Evolutionary conservation across 2,888 invertebrate genomes (phyloP).

Genomic region (Lypha dubia): DNA sequence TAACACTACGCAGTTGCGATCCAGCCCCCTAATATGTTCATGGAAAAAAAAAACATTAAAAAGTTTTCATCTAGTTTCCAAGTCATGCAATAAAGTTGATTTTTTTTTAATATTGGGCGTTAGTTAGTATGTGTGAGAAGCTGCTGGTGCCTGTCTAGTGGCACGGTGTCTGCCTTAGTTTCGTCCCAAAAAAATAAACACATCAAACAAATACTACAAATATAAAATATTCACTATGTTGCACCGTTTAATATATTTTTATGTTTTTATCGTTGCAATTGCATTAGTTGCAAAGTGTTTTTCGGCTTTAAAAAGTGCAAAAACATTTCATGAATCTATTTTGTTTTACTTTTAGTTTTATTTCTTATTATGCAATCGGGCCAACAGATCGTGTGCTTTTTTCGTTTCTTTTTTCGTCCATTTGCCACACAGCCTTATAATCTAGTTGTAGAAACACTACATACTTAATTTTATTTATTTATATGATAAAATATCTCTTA

Average conservation of each 20-base stretch:
- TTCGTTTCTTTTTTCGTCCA: constrained; percentile 31
- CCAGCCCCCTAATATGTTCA: background rate
- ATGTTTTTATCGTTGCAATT: constrained; percentile 26
- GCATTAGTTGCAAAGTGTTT: constrained; percentile 53
- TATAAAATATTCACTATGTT: background rate
- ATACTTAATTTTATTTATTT: constrained; percentile 34
- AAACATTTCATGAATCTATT: constrained; percentile 63
- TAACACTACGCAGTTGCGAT: background rate
- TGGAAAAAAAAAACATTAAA: background rate
- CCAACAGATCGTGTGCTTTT: constrained; percentile 39
- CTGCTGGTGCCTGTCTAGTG: too few species aligned
- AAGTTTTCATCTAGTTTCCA: constrained; percentile 24
- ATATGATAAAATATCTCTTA: constrained; percentile 39
- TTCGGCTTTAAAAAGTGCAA: constrained; percentile 37
- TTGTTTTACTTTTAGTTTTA: constrained; percentile 52
- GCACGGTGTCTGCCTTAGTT: background rate
- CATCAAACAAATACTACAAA: background rate
- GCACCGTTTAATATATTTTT: background rate
- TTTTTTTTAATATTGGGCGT: background rate
- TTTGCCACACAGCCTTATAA: constrained; percentile 41
- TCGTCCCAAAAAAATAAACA: background rate
- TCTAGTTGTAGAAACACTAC: constrained; percentile 58
- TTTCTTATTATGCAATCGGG: constrained; percentile 69
- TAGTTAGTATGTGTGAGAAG: background rate
- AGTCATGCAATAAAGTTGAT: background rate